phyloP scores from a whole-genome alignment of 2,888 invertebrate species.

The Limulus polyphemus region DNA sequence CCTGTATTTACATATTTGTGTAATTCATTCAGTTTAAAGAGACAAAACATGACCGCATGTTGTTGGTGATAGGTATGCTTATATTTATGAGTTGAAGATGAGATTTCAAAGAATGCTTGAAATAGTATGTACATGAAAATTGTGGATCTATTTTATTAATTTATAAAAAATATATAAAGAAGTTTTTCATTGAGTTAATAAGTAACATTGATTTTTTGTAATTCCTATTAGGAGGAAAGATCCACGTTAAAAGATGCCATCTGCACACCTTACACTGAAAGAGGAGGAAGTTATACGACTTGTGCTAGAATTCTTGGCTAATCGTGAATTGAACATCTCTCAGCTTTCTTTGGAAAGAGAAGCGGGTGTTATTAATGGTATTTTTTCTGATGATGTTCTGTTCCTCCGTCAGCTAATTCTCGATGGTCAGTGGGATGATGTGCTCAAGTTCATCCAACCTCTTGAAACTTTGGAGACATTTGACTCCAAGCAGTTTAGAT shows the following conservation, averaged over 20 bases:
- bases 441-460: conserved; percentile 88
- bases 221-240: too few species aligned
- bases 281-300: conserved; percentile 80
- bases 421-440: conserved; percentile 97
- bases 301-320: conserved; percentile 71
- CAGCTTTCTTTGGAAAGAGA: conserved; percentile 78
- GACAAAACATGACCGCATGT: too few species aligned
- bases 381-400: conserved; percentile 82
- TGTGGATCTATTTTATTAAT: too few species aligned
- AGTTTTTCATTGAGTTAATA: too few species aligned
- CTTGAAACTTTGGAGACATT: conserved; percentile 59
- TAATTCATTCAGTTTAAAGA: too few species aligned
- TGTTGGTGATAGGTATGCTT: too few species aligned
- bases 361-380: conserved; percentile 86
- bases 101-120: too few species aligned
- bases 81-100: too few species aligned
- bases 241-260: conserved; percentile 12
- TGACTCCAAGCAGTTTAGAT: conserved; percentile 63
- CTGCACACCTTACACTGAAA: conserved; percentile 60
- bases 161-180: too few species aligned
- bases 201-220: too few species aligned
- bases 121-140: too few species aligned
- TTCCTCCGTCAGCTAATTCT: conserved; percentile 87
- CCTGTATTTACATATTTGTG: too few species aligned
- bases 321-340: conserved; percentile 80